phyloP scores from a whole-genome alignment of 2,888 invertebrate species.

The Cephus nigrinus region DNA sequence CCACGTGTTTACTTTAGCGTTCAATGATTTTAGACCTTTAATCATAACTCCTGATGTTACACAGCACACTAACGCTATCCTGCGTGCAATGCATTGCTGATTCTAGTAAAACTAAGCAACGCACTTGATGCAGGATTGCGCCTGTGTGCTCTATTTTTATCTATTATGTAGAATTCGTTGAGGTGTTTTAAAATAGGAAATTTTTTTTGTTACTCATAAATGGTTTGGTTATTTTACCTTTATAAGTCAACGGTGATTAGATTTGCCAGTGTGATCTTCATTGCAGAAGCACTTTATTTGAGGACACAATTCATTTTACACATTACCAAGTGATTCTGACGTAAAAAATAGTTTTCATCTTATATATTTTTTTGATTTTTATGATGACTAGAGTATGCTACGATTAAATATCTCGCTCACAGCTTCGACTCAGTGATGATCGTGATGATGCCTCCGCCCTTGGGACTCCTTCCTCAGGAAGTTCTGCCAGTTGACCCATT shows the following conservation, averaged over 20 bases:
- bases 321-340: conserved; percentile 3
- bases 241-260: not conserved
- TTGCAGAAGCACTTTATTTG: conserved; percentile 38
- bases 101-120: conserved; percentile 57
- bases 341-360: not conserved
- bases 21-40: not conserved
- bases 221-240: not conserved
- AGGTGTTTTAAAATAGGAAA: not conserved
- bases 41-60: conserved; percentile 36
- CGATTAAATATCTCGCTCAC: conserved; percentile 6
- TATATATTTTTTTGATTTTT: not conserved
- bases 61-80: conserved; percentile 61
- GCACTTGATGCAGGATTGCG: conserved; percentile 66
- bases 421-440: conserved; percentile 39
- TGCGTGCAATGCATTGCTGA: conserved; percentile 65
- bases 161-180: not conserved
- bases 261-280: conserved; percentile 8
- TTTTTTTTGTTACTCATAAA: not conserved
- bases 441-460: conserved; percentile 45
- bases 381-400: conserved; percentile 22
- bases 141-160: conserved; percentile 44
- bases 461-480: conserved; percentile 39
- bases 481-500: conserved; percentile 48
- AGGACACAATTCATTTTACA: conserved; percentile 30
- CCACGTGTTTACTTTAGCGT: not conserved